Conservation (phyloP, 2,797 vertebrate species). For the Morus bassanus region DNA sequence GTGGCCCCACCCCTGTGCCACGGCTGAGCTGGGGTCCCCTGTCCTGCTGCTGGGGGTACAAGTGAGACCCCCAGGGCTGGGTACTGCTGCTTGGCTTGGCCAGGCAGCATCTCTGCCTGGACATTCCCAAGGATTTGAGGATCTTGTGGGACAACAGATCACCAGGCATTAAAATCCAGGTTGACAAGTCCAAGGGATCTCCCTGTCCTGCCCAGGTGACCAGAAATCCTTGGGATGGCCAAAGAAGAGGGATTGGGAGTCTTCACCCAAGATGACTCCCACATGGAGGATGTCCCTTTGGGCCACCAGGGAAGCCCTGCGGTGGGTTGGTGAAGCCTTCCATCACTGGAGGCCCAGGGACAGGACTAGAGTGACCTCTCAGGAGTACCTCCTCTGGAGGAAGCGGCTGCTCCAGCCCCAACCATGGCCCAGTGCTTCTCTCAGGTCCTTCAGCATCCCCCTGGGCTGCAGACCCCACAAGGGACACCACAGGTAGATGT, state of each 20-base stretch:
- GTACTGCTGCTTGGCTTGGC: fast-evolving
- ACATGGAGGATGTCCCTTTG: not conserved
- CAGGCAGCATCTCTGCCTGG: not conserved
- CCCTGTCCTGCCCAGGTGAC: not conserved
- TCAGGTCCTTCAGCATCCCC: not conserved
- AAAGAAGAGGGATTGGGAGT: not conserved
- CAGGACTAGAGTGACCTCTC: not conserved
- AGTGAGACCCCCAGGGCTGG: not conserved
- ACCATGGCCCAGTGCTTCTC: not conserved
- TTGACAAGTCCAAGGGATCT: not conserved
- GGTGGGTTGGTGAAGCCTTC: not conserved
- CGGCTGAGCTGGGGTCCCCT: not conserved
- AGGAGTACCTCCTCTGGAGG: not conserved
- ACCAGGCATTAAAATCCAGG: not conserved
- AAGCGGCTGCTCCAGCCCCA: not conserved
- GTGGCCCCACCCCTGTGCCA: fast-evolving
- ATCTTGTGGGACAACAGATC: not conserved
- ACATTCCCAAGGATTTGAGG: not conserved
- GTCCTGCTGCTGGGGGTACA: not conserved
- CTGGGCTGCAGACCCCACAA: not conserved
- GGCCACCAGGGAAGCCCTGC: not conserved
- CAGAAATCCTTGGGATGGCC: not conserved
- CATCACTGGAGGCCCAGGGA: not conserved
- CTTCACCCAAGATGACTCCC: not conserved
- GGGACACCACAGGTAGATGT: not conserved